Evolutionary conservation across 2,113 vertebrate species (phyloP).

Genomic region (Lethenteron camtschaticum): DNA sequence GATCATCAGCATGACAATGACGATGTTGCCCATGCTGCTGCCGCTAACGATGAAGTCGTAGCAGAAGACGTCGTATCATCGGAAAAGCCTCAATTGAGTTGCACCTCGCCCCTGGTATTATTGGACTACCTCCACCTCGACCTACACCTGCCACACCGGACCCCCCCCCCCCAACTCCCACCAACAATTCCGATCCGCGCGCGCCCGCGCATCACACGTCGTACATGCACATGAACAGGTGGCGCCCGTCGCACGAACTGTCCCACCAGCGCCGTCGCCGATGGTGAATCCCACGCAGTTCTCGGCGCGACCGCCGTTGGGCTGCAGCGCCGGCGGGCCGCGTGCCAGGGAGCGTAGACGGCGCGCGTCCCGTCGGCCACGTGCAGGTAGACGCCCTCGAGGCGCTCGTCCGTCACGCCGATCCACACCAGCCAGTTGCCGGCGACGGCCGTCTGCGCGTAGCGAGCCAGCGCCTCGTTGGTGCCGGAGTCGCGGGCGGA

Average conservation of each 20-base stretch:
- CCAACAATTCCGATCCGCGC: no score
- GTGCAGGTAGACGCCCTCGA: conserved; percentile 48
- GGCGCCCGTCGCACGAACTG: conserved; percentile 50
- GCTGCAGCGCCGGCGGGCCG: conserved; percentile 41
- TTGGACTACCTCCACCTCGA: no score
- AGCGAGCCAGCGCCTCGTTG: conserved; percentile 36
- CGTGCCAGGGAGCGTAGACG: conserved; percentile 59
- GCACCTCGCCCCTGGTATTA: no score
- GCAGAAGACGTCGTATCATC: no score
- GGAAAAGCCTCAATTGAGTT: no score
- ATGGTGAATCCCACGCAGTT: conserved; percentile 67
- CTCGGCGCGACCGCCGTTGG: conserved; percentile 47
- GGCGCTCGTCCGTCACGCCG: conserved; percentile 45
- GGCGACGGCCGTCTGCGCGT: conserved; percentile 35
- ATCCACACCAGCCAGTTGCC: conserved; percentile 70
- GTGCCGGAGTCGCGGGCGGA: conserved; percentile 45
- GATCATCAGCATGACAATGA: no score
- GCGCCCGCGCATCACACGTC: conserved; percentile 5
- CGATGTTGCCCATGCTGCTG: no score
- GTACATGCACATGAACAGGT: conserved; percentile 60
- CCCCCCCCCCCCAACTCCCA: no score
- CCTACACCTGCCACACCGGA: no score
- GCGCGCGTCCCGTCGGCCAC: conserved; percentile 39
- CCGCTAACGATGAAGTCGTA: no score
- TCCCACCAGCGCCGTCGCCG: conserved; percentile 79